Conservation (phyloP, 2,888 invertebrate species). For the Noctua janthina region DNA sequence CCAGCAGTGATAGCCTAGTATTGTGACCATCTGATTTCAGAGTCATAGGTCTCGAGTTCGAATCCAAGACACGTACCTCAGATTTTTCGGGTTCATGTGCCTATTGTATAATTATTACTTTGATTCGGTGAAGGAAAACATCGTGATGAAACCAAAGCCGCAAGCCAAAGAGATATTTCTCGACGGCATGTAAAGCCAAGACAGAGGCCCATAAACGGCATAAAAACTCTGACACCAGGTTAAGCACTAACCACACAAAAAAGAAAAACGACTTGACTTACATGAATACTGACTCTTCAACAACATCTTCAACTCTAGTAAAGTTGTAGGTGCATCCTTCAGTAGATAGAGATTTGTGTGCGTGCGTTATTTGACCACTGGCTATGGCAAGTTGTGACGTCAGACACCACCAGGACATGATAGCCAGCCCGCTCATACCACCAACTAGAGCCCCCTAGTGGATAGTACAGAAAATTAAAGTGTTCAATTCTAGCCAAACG, state of each 20-base stretch:
- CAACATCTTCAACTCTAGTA: slow-evolving; percentile 75
- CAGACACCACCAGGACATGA: slow-evolving; percentile 91
- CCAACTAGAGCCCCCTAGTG: slow-evolving; percentile 90
- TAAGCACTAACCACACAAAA: background rate
- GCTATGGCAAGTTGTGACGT: slow-evolving; percentile 92
- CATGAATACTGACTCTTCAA: slow-evolving; percentile 56
- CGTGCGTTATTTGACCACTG: slow-evolving; percentile 91
- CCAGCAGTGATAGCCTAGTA: background rate
- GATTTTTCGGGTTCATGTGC: no score
- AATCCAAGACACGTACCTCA: background rate
- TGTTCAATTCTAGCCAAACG: background rate
- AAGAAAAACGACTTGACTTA: slow-evolving; percentile 43
- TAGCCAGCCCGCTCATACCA: slow-evolving; percentile 88
- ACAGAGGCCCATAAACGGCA: background rate
- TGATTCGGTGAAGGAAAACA: background rate
- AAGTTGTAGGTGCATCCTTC: slow-evolving; percentile 92
- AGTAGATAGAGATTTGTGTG: slow-evolving; percentile 92
- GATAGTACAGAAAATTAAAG: background rate
- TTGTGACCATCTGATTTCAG: background rate
- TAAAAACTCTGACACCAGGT: background rate
- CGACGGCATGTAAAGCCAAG: background rate
- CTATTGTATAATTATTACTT: background rate
- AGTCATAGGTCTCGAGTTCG: background rate
- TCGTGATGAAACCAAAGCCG: background rate
- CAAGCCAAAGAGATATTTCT: background rate